Evolutionary conservation across 2,888 invertebrate genomes (phyloP).

Genomic region (Drosophila kambysellisi): DNA sequence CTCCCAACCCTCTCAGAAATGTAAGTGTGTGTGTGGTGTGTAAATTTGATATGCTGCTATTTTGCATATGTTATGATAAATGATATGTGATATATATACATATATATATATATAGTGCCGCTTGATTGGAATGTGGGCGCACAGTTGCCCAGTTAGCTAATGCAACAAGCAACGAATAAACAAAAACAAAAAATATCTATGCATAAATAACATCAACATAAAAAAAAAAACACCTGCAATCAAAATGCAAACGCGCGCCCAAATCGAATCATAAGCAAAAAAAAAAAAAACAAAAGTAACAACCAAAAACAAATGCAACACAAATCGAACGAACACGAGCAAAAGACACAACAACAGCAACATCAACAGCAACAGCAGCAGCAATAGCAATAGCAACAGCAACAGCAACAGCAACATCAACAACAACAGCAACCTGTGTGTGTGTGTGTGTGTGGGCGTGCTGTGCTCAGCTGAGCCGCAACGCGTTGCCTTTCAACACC

Average conservation of each 20-base stretch:
- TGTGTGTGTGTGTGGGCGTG: slow-evolving; percentile 63
- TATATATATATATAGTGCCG: slow-evolving; percentile 43
- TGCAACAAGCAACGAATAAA: slow-evolving; percentile 42
- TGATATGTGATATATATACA: slow-evolving; percentile 55
- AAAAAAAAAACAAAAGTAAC: slow-evolving; percentile 19
- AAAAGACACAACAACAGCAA: slow-evolving; percentile 44
- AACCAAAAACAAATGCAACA: slow-evolving; percentile 36
- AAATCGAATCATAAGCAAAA: slow-evolving; percentile 27
- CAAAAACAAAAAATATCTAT: slow-evolving; percentile 27
- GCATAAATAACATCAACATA: slow-evolving; percentile 28
- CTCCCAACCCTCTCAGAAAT: background rate
- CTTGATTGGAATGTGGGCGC: slow-evolving; percentile 72
- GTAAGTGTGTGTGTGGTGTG: slow-evolving; percentile 44
- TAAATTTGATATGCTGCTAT: slow-evolving; percentile 61
- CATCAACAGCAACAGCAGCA: slow-evolving; percentile 38
- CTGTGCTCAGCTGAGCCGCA: slow-evolving; percentile 46
- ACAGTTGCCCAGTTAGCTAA: slow-evolving; percentile 50
- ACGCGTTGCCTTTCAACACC: slow-evolving; percentile 73
- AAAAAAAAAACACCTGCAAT: slow-evolving; percentile 57
- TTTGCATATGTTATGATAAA: slow-evolving; percentile 62
- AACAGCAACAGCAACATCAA: slow-evolving; percentile 38
- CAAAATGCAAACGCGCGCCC: slow-evolving; percentile 54
- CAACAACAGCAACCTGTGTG: slow-evolving; percentile 26
- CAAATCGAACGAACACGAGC: slow-evolving; percentile 57
- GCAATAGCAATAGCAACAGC: slow-evolving; percentile 29